Conservation (phyloP, 2,888 invertebrate species). For the Polymixis flavicincta region DNA sequence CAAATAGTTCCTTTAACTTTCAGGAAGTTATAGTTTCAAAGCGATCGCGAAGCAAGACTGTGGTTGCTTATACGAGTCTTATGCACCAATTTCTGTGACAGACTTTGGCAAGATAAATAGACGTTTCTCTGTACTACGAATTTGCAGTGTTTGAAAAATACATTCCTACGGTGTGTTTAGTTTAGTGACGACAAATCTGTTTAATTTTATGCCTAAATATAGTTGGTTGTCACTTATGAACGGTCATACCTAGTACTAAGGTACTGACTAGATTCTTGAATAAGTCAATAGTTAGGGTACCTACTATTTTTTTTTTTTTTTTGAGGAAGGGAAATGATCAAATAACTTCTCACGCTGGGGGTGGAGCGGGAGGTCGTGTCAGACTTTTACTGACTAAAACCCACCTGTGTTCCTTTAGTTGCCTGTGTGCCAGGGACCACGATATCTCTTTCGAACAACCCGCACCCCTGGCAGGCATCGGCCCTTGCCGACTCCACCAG, state of each 20-base stretch:
- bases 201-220: not conserved
- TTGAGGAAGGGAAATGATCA: too few relatives aligned
- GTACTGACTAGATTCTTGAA: not conserved
- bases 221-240: not conserved
- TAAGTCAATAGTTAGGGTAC: not conserved
- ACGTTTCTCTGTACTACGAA: conserved; percentile 38
- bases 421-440: too few relatives aligned
- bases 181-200: conserved; percentile 7
- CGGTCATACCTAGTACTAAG: not conserved
- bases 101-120: conserved; percentile 48
- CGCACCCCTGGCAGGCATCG: too few relatives aligned
- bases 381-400: too few relatives aligned
- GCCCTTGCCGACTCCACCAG: too few relatives aligned
- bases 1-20: conserved; percentile 65
- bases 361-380: too few relatives aligned
- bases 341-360: too few relatives aligned
- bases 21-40: conserved; percentile 54
- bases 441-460: too few relatives aligned
- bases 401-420: too few relatives aligned
- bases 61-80: conserved; percentile 43
- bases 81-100: conserved; percentile 41
- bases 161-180: conserved; percentile 23
- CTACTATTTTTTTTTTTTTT: too few relatives aligned
- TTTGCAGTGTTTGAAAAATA: conserved; percentile 50
- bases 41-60: conserved; percentile 49